Evolutionary conservation across 2,797 vertebrate genomes (phyloP).

Genomic region (Ciconia nigra): DNA sequence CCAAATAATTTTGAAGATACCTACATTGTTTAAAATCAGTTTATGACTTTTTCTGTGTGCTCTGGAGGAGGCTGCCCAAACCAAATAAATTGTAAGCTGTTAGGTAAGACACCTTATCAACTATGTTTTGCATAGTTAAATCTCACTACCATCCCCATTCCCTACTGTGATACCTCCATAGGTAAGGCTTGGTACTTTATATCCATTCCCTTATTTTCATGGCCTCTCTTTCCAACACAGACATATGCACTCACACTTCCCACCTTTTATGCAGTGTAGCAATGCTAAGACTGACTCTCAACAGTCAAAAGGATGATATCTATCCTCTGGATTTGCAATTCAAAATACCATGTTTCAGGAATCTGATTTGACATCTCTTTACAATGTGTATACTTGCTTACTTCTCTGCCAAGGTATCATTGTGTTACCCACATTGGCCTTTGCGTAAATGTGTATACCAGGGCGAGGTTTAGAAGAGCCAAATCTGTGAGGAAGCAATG

Average conservation of each 20-base stretch:
- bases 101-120: not conserved
- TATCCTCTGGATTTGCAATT: not conserved
- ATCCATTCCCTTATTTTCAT: not conserved
- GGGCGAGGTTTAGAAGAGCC: not conserved
- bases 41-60: not conserved
- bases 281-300: not conserved
- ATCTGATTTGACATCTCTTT: not conserved
- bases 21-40: not conserved
- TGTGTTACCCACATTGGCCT: not conserved
- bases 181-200: not conserved
- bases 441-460: rapidly evolving
- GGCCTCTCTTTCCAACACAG: not conserved
- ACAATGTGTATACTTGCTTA: not conserved
- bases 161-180: not conserved
- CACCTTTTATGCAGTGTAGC: not conserved
- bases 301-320: not conserved
- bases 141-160: not conserved
- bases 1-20: not conserved
- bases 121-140: not conserved
- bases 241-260: not conserved
- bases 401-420: not conserved
- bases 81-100: not conserved
- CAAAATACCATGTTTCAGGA: not conserved
- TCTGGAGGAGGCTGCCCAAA: not conserved
- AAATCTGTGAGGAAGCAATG: not conserved